Conservation (phyloP, 2,113 vertebrate genomes). For the Saguinus imperator region DNA sequence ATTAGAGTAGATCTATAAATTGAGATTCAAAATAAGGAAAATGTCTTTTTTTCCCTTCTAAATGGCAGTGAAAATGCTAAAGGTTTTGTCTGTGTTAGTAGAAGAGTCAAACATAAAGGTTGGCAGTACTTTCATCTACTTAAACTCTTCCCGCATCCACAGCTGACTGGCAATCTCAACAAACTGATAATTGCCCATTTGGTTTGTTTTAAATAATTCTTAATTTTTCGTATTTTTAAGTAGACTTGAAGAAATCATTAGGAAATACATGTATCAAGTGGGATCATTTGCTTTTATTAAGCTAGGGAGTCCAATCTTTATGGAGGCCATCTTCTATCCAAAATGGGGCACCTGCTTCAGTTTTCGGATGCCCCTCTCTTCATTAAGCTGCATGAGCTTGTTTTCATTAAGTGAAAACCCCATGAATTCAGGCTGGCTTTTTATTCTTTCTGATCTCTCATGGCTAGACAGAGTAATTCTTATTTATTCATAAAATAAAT, state of each 20-base stretch:
- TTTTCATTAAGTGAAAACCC: constrained; percentile 53
- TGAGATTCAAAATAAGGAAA: background rate
- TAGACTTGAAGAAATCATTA: constrained; percentile 75
- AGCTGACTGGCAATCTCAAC: constrained; percentile 79
- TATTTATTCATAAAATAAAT: constrained; percentile 66
- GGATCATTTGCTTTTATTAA: constrained; percentile 12
- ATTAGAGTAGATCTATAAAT: constrained; percentile 39
- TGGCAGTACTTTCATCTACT: constrained; percentile 55
- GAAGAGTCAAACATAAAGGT: constrained; percentile 35
- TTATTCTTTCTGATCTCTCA: background rate
- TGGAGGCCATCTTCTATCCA: background rate
- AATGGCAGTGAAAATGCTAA: background rate
- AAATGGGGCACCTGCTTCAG: background rate
- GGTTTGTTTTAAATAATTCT: constrained; percentile 79
- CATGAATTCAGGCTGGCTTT: constrained; percentile 16
- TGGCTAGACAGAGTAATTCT: constrained; percentile 14
- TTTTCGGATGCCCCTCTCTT: constrained; percentile 50
- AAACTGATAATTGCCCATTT: constrained; percentile 80
- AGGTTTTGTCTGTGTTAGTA: constrained; percentile 53
- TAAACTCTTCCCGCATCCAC: constrained; percentile 74
- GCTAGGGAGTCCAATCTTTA: constrained; percentile 37
- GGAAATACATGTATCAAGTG: constrained; percentile 74
- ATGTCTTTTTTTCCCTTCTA: constrained; percentile 16
- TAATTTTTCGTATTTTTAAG: constrained; percentile 70
- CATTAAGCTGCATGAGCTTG: background rate